These are phyloP conservation scores for Amblyraja radiata DNA, from an alignment of 2,797 vertebrate species.

Conservation along the genomic window DNA sequence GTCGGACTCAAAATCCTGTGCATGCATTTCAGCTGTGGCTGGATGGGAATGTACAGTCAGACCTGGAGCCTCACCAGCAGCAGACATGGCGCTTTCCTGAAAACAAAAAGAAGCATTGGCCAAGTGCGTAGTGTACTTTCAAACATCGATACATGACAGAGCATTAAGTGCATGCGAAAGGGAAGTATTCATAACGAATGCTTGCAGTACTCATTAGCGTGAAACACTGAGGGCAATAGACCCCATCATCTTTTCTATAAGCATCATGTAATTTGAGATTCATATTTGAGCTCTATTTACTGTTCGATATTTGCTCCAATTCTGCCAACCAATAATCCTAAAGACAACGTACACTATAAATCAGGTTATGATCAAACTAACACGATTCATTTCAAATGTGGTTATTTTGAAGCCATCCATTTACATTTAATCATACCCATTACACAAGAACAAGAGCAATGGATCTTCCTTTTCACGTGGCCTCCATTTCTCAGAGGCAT, in stretches of 20 bases:
- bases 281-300: constrained; percentile 10
- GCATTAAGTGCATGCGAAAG: not conserved
- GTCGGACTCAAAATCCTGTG: constrained; percentile 13
- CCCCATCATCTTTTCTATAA: not conserved
- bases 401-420: not conserved
- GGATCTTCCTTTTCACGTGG: not conserved
- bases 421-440: not conserved
- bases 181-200: constrained; percentile 17
- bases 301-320: not conserved
- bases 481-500: not conserved
- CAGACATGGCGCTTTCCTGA: constrained; percentile 52
- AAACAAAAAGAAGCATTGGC: constrained; percentile 56
- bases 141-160: not conserved
- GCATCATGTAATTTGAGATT: not conserved
- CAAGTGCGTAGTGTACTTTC: not conserved
- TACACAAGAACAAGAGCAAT: not conserved
- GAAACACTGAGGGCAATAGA: too few species aligned
- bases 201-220: not conserved
- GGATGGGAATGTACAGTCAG: constrained; percentile 13
- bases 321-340: too few species aligned
- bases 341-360: not conserved
- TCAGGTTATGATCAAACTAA: not conserved
- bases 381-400: not conserved
- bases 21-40: constrained; percentile 31
- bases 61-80: constrained; percentile 30